Evolutionary conservation across 2,888 invertebrate genomes (phyloP).

Genomic region (Nephrotoma appendiculata): DNA sequence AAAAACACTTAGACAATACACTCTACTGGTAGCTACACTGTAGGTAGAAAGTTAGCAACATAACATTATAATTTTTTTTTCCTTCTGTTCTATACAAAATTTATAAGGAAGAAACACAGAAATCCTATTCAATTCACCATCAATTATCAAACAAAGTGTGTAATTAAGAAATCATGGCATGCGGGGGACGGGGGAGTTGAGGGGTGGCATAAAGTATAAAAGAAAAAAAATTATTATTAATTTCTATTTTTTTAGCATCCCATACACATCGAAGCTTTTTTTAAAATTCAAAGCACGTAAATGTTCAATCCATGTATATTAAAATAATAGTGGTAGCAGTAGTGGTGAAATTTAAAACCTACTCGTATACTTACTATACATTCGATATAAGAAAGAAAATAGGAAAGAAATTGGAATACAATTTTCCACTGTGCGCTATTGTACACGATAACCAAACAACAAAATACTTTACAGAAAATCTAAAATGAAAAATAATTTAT

Average conservation of each 20-base stretch:
- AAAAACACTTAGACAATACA: neutral
- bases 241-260: neutral
- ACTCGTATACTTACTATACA: neutral
- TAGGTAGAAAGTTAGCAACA: neutral
- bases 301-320: neutral
- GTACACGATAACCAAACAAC: neutral
- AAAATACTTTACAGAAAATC: neutral
- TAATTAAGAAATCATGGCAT: neutral
- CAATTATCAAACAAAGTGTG: neutral
- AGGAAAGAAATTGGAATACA: neutral
- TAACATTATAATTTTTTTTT: neutral
- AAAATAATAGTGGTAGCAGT: neutral
- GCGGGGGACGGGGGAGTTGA: neutral
- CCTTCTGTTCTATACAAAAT: neutral
- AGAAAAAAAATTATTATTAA: neutral
- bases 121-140: neutral
- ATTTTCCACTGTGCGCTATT: neutral
- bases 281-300: neutral
- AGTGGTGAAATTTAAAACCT: neutral
- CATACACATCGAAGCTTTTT: neutral
- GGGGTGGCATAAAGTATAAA: neutral
- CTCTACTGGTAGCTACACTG: neutral
- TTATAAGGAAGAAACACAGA: neutral
- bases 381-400: neutral
- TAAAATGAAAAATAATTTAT: neutral